These are phyloP conservation scores for Mastomys natalensis DNA, from an alignment of 2,113 vertebrate genomes.

Conservation along the genomic window DNA sequence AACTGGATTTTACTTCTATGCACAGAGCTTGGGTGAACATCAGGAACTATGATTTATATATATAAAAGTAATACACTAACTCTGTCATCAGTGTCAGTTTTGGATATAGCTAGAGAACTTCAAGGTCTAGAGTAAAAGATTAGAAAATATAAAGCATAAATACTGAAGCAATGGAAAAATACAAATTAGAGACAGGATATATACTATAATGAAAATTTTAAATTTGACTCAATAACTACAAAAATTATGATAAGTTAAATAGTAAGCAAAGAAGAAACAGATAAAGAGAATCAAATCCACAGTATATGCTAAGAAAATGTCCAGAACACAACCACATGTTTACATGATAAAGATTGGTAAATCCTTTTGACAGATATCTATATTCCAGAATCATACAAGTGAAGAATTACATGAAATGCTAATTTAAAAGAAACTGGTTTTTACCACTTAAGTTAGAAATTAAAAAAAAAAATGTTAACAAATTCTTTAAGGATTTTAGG, in stretches of 20 bases:
- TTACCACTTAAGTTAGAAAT: background rate
- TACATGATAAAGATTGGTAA: background rate
- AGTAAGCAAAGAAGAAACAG: background rate
- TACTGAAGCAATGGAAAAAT: background rate
- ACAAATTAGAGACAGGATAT: background rate
- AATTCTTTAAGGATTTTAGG: background rate
- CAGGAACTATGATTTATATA: background rate
- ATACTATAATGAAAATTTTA: background rate
- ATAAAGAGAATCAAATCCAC: background rate
- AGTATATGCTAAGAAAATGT: constrained; percentile 18
- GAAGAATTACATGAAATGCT: background rate
- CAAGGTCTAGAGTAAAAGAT: constrained; percentile 23
- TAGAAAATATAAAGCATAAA: background rate
- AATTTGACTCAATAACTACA: background rate
- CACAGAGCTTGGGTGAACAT: constrained; percentile 1
- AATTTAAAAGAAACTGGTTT: background rate
- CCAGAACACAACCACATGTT: background rate
- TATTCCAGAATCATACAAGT: background rate
- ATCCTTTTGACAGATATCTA: background rate
- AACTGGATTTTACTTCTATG: constrained; percentile 38
- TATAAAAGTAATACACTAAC: background rate
- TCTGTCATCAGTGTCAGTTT: constrained; percentile 10
- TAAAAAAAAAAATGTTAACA: background rate
- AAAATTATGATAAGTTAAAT: background rate
- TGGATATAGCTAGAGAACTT: constrained; percentile 9